Evolutionary conservation across 2,888 invertebrate genomes (phyloP).

Genomic region (Thecocarcelia acutangulata): DNA sequence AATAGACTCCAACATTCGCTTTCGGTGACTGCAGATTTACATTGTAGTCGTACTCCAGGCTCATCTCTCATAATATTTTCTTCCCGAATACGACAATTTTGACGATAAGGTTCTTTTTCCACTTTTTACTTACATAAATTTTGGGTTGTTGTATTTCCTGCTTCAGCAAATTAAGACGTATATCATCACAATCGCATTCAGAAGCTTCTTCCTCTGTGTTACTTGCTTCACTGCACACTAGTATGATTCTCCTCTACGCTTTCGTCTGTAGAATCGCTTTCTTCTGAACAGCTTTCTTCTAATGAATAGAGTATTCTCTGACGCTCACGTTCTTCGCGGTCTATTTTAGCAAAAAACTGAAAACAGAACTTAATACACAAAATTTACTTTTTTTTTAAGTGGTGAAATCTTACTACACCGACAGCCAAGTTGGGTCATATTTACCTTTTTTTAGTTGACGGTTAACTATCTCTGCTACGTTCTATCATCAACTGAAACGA

Average conservation of each 20-base stretch:
- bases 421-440: constrained; percentile 12
- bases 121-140: constrained; percentile 25
- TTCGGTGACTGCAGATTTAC: constrained; percentile 21
- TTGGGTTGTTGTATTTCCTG: constrained; percentile 16
- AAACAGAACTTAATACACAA: neutral
- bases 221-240: constrained; percentile 13
- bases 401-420: constrained; percentile 14
- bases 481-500: too few species aligned
- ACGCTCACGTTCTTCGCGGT: constrained; percentile 1
- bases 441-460: neutral
- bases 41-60: constrained; percentile 26
- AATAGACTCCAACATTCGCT: constrained; percentile 13
- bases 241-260: neutral
- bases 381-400: neutral
- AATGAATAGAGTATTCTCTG: constrained; percentile 9
- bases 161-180: constrained; percentile 18
- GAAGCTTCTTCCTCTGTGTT: constrained; percentile 15
- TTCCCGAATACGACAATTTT: constrained; percentile 27
- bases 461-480: constrained; percentile 4
- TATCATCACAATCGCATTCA: constrained; percentile 24
- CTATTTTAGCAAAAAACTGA: constrained; percentile 3
- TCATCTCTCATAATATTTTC: constrained; percentile 16
- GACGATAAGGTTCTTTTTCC: constrained; percentile 24
- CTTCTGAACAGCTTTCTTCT: constrained; percentile 12
- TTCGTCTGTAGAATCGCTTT: constrained; percentile 11